These are phyloP conservation scores for Apodemia hepburni DNA, from an alignment of 2,888 invertebrate genomes.

Conservation along the genomic window DNA sequence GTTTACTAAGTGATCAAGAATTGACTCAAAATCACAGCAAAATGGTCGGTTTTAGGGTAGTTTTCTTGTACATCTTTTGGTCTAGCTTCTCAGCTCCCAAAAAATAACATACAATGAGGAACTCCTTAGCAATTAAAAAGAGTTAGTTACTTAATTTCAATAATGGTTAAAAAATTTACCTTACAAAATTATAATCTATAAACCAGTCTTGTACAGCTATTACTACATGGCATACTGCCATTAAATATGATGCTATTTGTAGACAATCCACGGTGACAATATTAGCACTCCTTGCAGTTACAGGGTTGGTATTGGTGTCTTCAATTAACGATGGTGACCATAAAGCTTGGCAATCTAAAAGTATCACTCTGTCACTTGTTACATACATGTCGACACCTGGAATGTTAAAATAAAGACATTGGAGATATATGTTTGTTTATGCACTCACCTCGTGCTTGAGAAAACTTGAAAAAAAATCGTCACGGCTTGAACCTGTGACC, in stretches of 20 bases:
- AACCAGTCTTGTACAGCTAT: slow-evolving; percentile 95
- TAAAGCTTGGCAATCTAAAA: slow-evolving; percentile 93
- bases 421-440: too few relatives aligned
- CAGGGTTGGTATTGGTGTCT: slow-evolving; percentile 69
- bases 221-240: slow-evolving; percentile 94
- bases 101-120: too few relatives aligned
- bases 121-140: too few relatives aligned
- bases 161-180: slow-evolving; percentile 54
- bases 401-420: slow-evolving; percentile 31
- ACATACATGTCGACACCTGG: slow-evolving; percentile 87
- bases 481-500: too few relatives aligned
- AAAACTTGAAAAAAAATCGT: too few relatives aligned
- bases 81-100: too few relatives aligned
- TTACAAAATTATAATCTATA: slow-evolving; percentile 89
- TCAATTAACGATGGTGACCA: slow-evolving; percentile 88
- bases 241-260: slow-evolving; percentile 89
- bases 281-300: slow-evolving; percentile 74
- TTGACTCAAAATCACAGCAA: too few relatives aligned
- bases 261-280: slow-evolving; percentile 85
- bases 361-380: slow-evolving; percentile 87
- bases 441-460: too few relatives aligned
- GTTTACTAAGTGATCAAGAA: too few relatives aligned
- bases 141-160: too few relatives aligned
- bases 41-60: too few relatives aligned
- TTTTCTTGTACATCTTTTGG: too few relatives aligned